Percentiles rank a stretch among this genome's conserved stretches.
phyloP scores from a whole-genome alignment of 2,888 invertebrate species.

The Leucophora obtusa region DNA sequence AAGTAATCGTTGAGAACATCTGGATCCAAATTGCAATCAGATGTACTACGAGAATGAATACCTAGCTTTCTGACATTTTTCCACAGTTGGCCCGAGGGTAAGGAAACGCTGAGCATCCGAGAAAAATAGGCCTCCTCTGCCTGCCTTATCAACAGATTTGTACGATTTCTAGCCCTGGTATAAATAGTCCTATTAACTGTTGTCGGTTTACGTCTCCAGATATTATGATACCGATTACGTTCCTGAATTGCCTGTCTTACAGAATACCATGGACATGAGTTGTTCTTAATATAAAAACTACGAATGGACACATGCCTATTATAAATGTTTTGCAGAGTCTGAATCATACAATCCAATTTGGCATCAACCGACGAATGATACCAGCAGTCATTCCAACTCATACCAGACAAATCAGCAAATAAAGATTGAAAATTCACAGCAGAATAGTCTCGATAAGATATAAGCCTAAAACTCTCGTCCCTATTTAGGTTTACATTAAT shows the following conservation, averaged over 20 bases:
- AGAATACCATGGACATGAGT: conserved; percentile 14
- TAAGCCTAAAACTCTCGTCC: neutral
- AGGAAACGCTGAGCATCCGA: neutral
- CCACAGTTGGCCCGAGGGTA: neutral
- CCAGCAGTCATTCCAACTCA: conserved; percentile 31
- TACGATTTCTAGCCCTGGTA: neutral
- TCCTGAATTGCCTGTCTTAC: neutral
- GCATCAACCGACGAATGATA: neutral
- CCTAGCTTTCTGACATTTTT: neutral
- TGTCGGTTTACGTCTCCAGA: neutral
- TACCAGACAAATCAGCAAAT: neutral
- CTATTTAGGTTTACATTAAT: conserved; percentile 18
- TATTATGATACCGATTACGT: neutral
- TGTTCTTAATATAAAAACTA: neutral
- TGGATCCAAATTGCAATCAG: neutral
- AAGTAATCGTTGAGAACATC: neutral
- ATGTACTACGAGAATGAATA: neutral
- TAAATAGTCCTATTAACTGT: neutral
- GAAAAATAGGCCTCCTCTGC: neutral
- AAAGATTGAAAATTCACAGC: conserved; percentile 1
- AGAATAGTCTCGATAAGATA: conserved; percentile 22
- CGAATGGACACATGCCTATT: neutral
- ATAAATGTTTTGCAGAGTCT: neutral
- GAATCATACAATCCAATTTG: neutral
- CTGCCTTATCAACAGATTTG: neutral